Percentiles rank a stretch among this genome's conserved stretches.
phyloP scores from a whole-genome alignment of 2,888 invertebrate genomes.

The Notodonta ziczac region DNA sequence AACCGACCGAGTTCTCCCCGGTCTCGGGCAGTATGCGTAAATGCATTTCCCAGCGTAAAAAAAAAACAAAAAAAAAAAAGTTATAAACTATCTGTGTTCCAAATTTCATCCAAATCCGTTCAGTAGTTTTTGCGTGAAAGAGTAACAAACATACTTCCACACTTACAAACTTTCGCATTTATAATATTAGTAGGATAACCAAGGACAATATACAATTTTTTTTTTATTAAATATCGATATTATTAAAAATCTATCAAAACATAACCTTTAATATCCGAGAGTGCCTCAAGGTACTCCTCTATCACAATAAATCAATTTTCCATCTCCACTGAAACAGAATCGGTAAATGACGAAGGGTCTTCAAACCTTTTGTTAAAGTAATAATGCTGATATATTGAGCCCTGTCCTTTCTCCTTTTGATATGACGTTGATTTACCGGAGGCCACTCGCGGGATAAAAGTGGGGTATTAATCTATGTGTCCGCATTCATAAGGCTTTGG shows the following conservation, averaged over 20 bases:
- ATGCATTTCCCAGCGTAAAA: no score
- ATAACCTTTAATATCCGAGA: conserved; percentile 5
- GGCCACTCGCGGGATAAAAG: conserved; percentile 10
- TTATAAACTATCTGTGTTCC: no score
- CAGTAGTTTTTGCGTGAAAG: no score
- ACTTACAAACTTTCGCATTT: no score
- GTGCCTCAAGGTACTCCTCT: conserved; percentile 21
- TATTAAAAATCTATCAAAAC: conserved; percentile 12
- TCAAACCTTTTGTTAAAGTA: conserved; percentile 39
- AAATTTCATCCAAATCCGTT: no score
- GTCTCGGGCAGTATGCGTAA: no score
- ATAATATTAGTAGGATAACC: no score
- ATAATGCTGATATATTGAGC: conserved; percentile 39
- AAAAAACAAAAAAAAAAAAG: no score
- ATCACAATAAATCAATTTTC: conserved; percentile 40
- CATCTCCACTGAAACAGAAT: conserved; percentile 37
- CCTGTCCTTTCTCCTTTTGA: conserved; percentile 21
- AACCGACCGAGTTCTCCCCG: no score
- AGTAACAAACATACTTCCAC: no score
- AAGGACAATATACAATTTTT: no score
- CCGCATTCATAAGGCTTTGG: background rate
- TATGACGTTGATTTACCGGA: conserved; percentile 27
- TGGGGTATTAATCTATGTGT: conserved; percentile 4
- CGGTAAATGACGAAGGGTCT: conserved; percentile 36
- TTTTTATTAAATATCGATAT: background rate